These are phyloP conservation scores for Alcedo quadribrachys DNA, from an alignment of 2,797 vertebrate species.

Conservation along the genomic window DNA sequence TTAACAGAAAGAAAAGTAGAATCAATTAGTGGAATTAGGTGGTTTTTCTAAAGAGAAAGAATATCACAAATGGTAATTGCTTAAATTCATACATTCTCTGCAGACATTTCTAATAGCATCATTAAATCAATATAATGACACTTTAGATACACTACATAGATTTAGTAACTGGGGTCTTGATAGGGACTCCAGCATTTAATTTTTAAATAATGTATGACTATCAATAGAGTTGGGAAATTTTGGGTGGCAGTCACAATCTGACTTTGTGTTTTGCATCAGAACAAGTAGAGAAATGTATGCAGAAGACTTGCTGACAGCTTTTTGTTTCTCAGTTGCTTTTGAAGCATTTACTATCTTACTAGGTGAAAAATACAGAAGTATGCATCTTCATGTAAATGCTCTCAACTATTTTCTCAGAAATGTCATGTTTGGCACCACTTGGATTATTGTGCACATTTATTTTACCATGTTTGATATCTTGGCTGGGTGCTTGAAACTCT, in stretches of 20 bases:
- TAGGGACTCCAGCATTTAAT: neutral
- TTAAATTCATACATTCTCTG: conserved; percentile 48
- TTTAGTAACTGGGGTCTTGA: conserved; percentile 18
- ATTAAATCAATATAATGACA: conserved; percentile 58
- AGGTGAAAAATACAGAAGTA: neutral
- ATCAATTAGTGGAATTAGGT: conserved; percentile 69
- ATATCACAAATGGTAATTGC: conserved; percentile 63
- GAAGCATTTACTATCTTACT: neutral
- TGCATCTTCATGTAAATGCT: neutral
- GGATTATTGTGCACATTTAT: neutral
- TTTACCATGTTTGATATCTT: neutral
- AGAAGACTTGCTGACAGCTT: neutral
- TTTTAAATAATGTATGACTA: neutral
- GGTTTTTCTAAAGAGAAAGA: conserved; percentile 41
- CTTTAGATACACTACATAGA: conserved; percentile 48
- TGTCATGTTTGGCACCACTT: neutral
- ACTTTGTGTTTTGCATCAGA: neutral
- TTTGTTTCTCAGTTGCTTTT: neutral
- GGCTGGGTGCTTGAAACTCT: neutral
- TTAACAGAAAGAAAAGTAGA: conserved; percentile 67
- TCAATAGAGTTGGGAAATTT: neutral
- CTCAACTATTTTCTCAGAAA: neutral
- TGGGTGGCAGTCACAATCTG: neutral
- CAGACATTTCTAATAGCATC: conserved; percentile 66
- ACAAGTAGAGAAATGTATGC: neutral